phyloP scores from a whole-genome alignment of 2,113 vertebrate species.

The Eretmochelys imbricata region DNA sequence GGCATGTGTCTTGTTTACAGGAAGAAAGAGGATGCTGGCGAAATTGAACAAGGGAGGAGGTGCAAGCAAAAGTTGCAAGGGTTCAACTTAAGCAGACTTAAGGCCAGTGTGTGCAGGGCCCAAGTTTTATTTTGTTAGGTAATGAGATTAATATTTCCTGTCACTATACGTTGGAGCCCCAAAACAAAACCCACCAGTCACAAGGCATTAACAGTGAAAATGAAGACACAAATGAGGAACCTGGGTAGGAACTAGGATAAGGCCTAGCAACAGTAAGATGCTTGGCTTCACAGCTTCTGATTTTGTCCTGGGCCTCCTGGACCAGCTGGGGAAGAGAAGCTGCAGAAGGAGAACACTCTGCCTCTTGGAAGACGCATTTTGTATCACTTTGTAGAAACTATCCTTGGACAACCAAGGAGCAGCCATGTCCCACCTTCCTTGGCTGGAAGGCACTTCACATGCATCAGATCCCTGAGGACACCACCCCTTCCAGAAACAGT shows the following conservation, averaged over 20 bases:
- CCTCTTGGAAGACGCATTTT: background rate
- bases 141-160: background rate
- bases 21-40: background rate
- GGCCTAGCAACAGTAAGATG: background rate
- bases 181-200: background rate
- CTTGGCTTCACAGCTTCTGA: background rate
- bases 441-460: background rate
- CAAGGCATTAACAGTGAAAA: background rate
- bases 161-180: background rate
- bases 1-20: background rate
- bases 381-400: background rate
- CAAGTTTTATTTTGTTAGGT: background rate
- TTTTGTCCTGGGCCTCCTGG: background rate
- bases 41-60: background rate
- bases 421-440: background rate
- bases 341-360: background rate
- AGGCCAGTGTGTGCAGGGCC: rapidly evolving
- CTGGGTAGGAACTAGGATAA: background rate
- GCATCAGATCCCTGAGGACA: background rate
- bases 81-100: background rate
- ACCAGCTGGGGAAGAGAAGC: background rate
- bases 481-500: background rate
- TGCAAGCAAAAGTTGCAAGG: background rate
- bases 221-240: background rate
- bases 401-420: background rate